phyloP scores from a whole-genome alignment of 92 coral and sea anemone genomes.

The Phymanthus crucifer region DNA sequence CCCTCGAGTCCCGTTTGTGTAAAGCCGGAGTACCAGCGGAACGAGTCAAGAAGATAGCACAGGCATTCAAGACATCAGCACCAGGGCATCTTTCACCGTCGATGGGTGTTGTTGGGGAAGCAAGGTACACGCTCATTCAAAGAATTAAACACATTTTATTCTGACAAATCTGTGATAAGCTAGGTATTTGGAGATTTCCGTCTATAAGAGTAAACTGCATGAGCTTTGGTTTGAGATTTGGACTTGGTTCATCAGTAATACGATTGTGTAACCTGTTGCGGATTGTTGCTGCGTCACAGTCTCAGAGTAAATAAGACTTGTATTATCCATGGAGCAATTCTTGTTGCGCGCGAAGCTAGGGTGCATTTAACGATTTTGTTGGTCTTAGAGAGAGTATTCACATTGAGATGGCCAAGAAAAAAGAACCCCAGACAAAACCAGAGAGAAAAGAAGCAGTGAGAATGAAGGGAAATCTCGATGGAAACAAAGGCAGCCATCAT shows the following conservation, averaged over 20 bases:
- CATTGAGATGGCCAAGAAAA: not conserved
- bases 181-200: no score
- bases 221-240: no score
- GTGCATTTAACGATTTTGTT: not conserved
- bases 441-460: not conserved
- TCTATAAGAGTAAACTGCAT: no score
- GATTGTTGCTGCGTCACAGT: no score
- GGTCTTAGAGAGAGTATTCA: constrained; percentile 3
- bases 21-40: constrained; percentile 34
- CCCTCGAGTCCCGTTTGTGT: constrained; percentile 32
- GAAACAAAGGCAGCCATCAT: not conserved
- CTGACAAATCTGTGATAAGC: no score
- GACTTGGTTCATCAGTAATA: no score
- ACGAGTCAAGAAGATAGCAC: constrained; percentile 31
- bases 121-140: no score
- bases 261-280: no score
- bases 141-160: no score
- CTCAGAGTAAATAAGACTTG: no score
- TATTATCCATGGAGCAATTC: no score
- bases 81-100: not conserved
- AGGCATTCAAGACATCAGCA: constrained; percentile 15
- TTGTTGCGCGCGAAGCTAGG: no score
- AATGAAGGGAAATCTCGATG: not conserved
- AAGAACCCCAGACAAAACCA: not conserved
- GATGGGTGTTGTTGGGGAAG: constrained; percentile 8